Base-by-base conservation (phyloP, 2,888 invertebrate genomes). In the Ophion ellenae region DNA sequence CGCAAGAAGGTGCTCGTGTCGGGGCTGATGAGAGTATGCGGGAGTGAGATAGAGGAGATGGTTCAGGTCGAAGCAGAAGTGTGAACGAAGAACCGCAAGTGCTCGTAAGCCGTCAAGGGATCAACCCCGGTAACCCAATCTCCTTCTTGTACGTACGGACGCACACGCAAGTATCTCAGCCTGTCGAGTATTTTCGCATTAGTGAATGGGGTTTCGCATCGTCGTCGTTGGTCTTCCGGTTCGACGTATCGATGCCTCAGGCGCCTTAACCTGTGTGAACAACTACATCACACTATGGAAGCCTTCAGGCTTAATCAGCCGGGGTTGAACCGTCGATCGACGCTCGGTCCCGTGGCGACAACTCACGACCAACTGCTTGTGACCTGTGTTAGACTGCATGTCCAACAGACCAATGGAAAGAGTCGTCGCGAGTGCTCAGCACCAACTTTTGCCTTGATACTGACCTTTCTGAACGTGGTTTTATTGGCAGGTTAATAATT, bases 51-150 rank as follows among this genome's bases (percentile, higher is more conserved):
- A 69, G 61, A 45, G 20, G 24, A 57, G 28, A 45, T 20, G 24
- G 59, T 3, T 57, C 14, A 77, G 81, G 78, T 82, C 73, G 81
- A 63, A 59, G 47, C 77, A 83, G 90, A 93, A 93, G 93, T 93
- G 93, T 93, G 93, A 93, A 93, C 88, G 93, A 93, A 93, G 93
- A 93, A 93, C 93, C 91, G 90, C 92, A 92, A 93, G 93, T 93
- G 92, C 91, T 88, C 88, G 88, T 89, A 70, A 85, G 71, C 78
- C 81, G 76, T 73, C 79, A 88, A 90, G 91, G 91, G 90, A 88
- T 88, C 89, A 89, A 90, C 90, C 89, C 88, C 84, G 89, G 93
- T 93, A 93, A 93, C 90, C 90, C 89, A 89, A 93, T 90, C 90
- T 90, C 89, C 84, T 88, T 78, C 61, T 66, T 45, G 36, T 67